phyloP scores from a whole-genome alignment of 2,888 invertebrate species.

The Poecilus cupreus region DNA sequence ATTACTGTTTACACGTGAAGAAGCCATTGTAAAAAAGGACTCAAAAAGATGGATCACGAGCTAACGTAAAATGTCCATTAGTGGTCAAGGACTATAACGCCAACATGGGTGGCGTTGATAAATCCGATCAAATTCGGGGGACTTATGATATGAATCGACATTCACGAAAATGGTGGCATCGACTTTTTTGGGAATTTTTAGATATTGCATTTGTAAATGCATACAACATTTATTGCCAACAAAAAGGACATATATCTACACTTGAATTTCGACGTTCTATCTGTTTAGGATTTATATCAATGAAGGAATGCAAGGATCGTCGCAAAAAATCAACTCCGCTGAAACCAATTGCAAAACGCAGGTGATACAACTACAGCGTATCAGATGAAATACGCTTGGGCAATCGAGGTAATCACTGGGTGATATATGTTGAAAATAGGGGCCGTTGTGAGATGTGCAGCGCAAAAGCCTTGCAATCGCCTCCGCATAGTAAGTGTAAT shows the following conservation, averaged over 20 bases:
- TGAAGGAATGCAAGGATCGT: neutral
- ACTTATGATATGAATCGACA: slow-evolving; percentile 59
- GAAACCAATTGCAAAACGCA: slow-evolving; percentile 46
- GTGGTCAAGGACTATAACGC: slow-evolving; percentile 62
- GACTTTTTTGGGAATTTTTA: slow-evolving; percentile 63
- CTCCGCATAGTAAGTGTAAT: slow-evolving; percentile 50
- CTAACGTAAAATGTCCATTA: slow-evolving; percentile 60
- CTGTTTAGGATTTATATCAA: slow-evolving; percentile 37
- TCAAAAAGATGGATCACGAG: slow-evolving; percentile 61
- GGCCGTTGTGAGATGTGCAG: slow-evolving; percentile 59
- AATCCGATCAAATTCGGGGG: slow-evolving; percentile 59
- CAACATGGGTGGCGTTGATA: slow-evolving; percentile 63
- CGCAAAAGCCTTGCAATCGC: slow-evolving; percentile 52
- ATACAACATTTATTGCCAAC: slow-evolving; percentile 55
- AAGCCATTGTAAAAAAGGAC: slow-evolving; percentile 57
- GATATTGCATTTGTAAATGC: slow-evolving; percentile 64
- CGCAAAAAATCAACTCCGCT: slow-evolving; percentile 23
- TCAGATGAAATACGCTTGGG: slow-evolving; percentile 54
- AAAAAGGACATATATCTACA: slow-evolving; percentile 49
- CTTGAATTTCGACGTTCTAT: slow-evolving; percentile 55
- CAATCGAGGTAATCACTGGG: slow-evolving; percentile 54
- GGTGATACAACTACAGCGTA: slow-evolving; percentile 54
- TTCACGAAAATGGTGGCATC: slow-evolving; percentile 65
- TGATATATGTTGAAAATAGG: slow-evolving; percentile 48
- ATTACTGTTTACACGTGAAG: slow-evolving; percentile 52